phyloP scores from a whole-genome alignment of 2,797 vertebrate species.

The Pangasius djambal region DNA sequence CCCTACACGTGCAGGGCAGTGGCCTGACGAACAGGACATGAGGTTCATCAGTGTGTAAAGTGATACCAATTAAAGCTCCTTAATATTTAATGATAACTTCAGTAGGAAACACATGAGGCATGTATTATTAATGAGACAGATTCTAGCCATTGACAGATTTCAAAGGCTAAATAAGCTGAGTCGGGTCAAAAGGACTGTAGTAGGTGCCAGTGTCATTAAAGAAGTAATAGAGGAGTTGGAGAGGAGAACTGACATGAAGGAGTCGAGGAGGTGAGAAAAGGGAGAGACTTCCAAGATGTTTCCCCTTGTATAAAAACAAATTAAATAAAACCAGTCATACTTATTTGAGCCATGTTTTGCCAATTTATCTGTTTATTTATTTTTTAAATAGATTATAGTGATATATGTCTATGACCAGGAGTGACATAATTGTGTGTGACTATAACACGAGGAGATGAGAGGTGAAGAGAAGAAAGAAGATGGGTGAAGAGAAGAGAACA shows the following conservation, averaged over 20 bases:
- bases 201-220: neutral
- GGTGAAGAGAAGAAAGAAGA: neutral
- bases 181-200: slow-evolving; percentile 8
- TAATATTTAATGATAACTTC: slow-evolving; percentile 56
- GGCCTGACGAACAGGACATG: slow-evolving; percentile 26
- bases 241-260: neutral
- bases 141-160: slow-evolving; percentile 27
- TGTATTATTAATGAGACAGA: slow-evolving; percentile 42
- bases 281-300: neutral
- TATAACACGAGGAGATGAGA: neutral
- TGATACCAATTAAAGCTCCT: slow-evolving; percentile 55
- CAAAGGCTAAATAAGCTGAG: slow-evolving; percentile 30
- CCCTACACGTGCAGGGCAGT: slow-evolving; percentile 24
- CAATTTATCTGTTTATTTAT: too few species aligned
- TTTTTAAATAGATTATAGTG: neutral
- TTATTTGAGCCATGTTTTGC: neutral
- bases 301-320: neutral
- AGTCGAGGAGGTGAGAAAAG: neutral
- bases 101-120: slow-evolving; percentile 45
- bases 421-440: neutral
- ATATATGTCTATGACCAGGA: neutral
- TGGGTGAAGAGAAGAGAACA: neutral
- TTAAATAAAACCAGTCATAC: neutral
- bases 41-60: slow-evolving; percentile 47
- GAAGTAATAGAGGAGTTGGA: neutral